Percentiles rank a stretch among this genome's conserved stretches.
These are phyloP conservation scores for Coptodon bakossiorum DNA, from an alignment of 2,113 vertebrate species.

Conservation along the genomic window DNA sequence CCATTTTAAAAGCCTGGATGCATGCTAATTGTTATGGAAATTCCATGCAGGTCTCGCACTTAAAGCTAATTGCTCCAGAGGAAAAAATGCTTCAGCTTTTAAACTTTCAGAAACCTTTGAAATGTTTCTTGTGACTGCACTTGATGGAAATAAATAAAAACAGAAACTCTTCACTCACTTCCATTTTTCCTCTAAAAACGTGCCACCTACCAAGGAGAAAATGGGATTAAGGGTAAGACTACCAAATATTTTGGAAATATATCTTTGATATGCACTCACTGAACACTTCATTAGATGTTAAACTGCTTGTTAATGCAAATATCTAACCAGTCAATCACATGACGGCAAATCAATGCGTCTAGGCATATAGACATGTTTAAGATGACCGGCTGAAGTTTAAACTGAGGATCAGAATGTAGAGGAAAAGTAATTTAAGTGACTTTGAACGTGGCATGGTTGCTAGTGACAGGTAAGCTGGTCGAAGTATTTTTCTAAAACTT, in stretches of 20 bases:
- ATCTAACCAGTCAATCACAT: not conserved
- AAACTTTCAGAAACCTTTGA: not conserved
- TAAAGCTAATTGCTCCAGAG: constrained; percentile 8
- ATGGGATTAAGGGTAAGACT: not conserved
- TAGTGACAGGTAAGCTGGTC: not conserved
- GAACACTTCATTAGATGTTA: not conserved
- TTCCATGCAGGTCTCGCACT: not conserved
- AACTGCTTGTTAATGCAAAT: not conserved
- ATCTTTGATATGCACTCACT: not conserved
- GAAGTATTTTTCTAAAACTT: not conserved
- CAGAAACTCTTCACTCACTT: not conserved
- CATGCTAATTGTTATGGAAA: constrained; percentile 6
- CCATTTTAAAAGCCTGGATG: constrained; percentile 22
- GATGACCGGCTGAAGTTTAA: not conserved
- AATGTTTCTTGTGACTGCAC: not conserved
- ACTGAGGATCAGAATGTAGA: not conserved
- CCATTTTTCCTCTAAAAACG: not conserved
- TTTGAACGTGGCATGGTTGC: not conserved
- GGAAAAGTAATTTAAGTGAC: not conserved
- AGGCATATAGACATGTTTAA: not conserved
- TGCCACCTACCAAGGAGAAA: not conserved
- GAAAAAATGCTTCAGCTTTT: not conserved
- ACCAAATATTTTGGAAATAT: not conserved
- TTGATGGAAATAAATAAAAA: not conserved
- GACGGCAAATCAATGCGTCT: not conserved